A percentile compares a stretch with the other conserved stretches of the same genome.
Evolutionary conservation across 2,888 invertebrate species (phyloP).

Genomic region (Sphaerophoria rueppellii): DNA sequence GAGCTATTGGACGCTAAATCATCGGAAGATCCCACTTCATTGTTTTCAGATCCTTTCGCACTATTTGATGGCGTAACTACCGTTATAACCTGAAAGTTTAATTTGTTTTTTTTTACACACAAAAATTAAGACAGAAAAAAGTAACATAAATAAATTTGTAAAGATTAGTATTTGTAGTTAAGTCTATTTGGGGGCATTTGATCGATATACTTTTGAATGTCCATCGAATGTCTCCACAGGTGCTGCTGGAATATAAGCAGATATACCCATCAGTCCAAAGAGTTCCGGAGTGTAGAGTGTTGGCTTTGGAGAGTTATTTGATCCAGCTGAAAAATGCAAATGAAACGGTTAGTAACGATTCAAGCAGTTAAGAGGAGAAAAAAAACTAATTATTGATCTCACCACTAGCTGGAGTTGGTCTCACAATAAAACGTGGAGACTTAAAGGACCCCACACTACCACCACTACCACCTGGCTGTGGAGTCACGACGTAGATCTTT

Average conservation of each 20-base stretch:
- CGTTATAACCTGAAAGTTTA: slow-evolving; percentile 77
- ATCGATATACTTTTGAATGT: slow-evolving; percentile 85
- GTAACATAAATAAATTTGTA: slow-evolving; percentile 28
- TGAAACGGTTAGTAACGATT: slow-evolving; percentile 37
- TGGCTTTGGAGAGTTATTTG: slow-evolving; percentile 60
- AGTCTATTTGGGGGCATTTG: slow-evolving; percentile 73
- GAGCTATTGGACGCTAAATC: slow-evolving; percentile 27
- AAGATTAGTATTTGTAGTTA: slow-evolving; percentile 45
- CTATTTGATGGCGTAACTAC: slow-evolving; percentile 78
- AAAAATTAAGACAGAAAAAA: neutral
- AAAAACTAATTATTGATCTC: too few relatives aligned
- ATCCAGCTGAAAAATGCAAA: slow-evolving; percentile 65
- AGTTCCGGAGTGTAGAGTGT: slow-evolving; percentile 80
- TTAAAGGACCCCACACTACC: slow-evolving; percentile 74
- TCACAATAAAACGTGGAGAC: slow-evolving; percentile 83
- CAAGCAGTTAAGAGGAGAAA: too few relatives aligned
- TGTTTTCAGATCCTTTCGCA: slow-evolving; percentile 35
- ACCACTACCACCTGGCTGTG: slow-evolving; percentile 83
- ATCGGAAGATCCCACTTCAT: slow-evolving; percentile 33
- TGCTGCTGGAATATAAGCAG: slow-evolving; percentile 83
- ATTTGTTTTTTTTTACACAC: slow-evolving; percentile 20
- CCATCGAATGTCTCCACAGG: slow-evolving; percentile 85
- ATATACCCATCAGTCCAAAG: slow-evolving; percentile 83
- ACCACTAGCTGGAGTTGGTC: slow-evolving; percentile 83
- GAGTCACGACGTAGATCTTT: slow-evolving; percentile 92